Evolutionary conservation across 2,113 vertebrate species (phyloP).

Genomic region (Paratilapia polleni): DNA sequence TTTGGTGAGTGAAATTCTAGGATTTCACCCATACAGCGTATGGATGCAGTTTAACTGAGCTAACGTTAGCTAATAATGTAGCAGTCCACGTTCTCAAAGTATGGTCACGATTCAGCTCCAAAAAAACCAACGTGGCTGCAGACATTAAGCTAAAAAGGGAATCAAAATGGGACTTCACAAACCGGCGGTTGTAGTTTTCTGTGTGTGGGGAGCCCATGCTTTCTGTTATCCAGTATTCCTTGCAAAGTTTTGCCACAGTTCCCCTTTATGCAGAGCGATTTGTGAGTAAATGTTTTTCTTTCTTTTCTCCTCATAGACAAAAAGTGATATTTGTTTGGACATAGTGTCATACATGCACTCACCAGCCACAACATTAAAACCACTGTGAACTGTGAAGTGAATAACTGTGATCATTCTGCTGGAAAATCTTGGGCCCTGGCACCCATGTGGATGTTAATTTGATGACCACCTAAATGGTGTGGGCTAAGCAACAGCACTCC

Average conservation of each 20-base stretch:
- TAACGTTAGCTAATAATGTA: background rate
- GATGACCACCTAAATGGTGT: no score
- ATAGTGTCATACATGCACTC: background rate
- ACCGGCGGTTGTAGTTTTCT: no score
- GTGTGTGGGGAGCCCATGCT: no score
- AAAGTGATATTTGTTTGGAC: background rate
- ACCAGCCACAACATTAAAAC: background rate
- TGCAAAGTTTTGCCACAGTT: background rate
- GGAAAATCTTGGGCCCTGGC: background rate
- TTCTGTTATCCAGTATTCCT: no score
- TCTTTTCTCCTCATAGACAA: background rate
- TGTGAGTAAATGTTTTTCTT: background rate
- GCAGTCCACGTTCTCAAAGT: background rate
- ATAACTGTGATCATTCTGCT: background rate
- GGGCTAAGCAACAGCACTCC: no score
- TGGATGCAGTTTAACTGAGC: background rate
- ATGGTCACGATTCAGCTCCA: background rate
- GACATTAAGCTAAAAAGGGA: no score
- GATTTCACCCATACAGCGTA: background rate
- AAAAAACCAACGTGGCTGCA: background rate
- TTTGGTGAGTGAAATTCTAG: background rate
- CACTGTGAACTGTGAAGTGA: background rate
- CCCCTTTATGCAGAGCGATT: background rate
- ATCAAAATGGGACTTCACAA: no score
- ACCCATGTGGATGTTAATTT: background rate